Percentiles rank a stretch among this genome's conserved stretches.
Conservation (phyloP, 2,888 invertebrate species). For the Aleiodes alternator region DNA sequence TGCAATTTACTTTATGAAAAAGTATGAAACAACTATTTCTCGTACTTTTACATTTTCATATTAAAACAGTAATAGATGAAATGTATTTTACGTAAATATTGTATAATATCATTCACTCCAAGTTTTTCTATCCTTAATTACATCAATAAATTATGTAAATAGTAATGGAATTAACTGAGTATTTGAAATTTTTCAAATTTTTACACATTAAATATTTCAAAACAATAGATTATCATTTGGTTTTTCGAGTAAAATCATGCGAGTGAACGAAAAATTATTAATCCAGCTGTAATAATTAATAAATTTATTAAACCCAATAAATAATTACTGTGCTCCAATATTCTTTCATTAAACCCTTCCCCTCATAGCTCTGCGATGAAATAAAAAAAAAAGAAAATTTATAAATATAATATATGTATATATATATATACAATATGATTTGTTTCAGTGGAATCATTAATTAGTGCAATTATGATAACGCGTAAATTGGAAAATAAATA, state of each 20-base stretch:
- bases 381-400: too few relatives aligned
- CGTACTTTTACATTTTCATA: conserved; percentile 27
- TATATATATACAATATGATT: conserved; percentile 4
- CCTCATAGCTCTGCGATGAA: too few relatives aligned
- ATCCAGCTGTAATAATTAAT: too few relatives aligned
- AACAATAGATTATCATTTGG: too few relatives aligned
- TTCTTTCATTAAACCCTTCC: too few relatives aligned
- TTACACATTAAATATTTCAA: too few relatives aligned
- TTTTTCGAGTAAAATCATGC: too few relatives aligned
- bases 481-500: conserved; percentile 34
- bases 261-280: too few relatives aligned
- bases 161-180: too few relatives aligned
- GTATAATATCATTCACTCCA: not conserved
- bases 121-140: not conserved
- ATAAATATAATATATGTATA: not conserved
- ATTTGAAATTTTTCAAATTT: too few relatives aligned
- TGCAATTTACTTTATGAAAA: conserved; percentile 34
- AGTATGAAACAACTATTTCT: conserved; percentile 31
- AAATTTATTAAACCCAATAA: too few relatives aligned
- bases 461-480: conserved; percentile 33
- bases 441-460: conserved; percentile 26
- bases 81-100: not conserved
- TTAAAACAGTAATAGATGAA: conserved; percentile 14
- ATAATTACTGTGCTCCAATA: too few relatives aligned
- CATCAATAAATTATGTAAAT: not conserved